These are phyloP conservation scores for Protobothrops mucrosquamatus DNA, from an alignment of 2,113 vertebrate species.

Conservation along the genomic window DNA sequence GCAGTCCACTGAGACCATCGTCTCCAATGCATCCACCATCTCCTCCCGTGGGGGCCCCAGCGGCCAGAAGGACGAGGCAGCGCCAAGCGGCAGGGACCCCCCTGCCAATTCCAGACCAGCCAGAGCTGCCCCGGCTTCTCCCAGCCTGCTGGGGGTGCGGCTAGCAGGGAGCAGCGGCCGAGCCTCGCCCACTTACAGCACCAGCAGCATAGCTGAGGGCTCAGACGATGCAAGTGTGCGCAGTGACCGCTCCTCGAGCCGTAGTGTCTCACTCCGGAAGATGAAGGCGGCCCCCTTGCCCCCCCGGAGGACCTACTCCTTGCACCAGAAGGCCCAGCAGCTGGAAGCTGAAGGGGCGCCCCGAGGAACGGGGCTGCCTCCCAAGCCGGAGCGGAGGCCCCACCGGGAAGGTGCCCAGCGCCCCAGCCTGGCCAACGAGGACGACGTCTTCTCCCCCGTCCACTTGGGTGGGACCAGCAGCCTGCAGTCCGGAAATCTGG, in stretches of 20 bases:
- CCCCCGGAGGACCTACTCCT: constrained; percentile 85
- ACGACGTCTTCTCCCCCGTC: constrained; percentile 55
- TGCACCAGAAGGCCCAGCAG: constrained; percentile 67
- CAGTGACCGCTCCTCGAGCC: constrained; percentile 70
- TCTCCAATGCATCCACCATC: constrained; percentile 84
- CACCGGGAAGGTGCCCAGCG: constrained; percentile 27
- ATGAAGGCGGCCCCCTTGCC: constrained; percentile 82
- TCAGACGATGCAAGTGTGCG: constrained; percentile 67
- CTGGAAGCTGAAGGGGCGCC: constrained; percentile 50
- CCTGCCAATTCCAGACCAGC: constrained; percentile 34
- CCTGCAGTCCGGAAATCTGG: constrained; percentile 46
- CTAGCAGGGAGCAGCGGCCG: constrained; percentile 24
- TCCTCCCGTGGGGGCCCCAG: constrained; percentile 78
- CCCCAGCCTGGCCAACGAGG: constrained; percentile 37
- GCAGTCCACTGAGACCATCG: constrained; percentile 87
- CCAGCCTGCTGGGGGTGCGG: constrained; percentile 41
- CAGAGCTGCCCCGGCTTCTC: fast-evolving
- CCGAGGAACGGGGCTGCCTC: constrained; percentile 72
- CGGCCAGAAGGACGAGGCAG: constrained; percentile 60
- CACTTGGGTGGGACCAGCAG: constrained; percentile 52
- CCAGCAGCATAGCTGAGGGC: constrained; percentile 59
- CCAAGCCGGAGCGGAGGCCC: constrained; percentile 62
- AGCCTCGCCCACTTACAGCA: constrained; percentile 52
- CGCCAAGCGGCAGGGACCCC: neutral
- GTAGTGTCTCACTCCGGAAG: constrained; percentile 86